Base-by-base conservation (phyloP, 1,140 invertebrate species). In the Listronotus oregonensis region DNA sequence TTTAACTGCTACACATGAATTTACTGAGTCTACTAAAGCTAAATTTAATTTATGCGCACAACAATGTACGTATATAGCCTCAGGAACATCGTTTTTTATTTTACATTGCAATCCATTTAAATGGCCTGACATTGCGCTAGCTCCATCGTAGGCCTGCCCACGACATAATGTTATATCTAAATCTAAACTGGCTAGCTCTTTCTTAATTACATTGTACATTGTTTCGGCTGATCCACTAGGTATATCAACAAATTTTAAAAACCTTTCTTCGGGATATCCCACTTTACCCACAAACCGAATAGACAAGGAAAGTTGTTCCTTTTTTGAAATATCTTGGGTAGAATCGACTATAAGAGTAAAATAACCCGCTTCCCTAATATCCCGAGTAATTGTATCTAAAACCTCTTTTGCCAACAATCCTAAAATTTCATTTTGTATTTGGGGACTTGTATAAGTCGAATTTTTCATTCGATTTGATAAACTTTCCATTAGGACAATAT, bases 41-140 rank as follows among this genome's bases (percentile, higher is more conserved):
- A 50, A n/a, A 50, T 50, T 7, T n/a, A 50, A 18, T 3, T 50
- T 50, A 50, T 50, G 31, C 12, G 47, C 47, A 50, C 47, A 50
- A n/a, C 47, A 50, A 32, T 50, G 47, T 3, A 31, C 12, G 27
- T 50, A 50, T 50, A 50, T 50, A 50, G 47, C 31, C 47, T 50
- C 47, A 50, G 18, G 47, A 3, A 50, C 47, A 50, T 6, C 12
- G 31, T 31, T 27, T 50, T 50, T 50, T 50, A 27, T 27, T 27
- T 27, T 27, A 27, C 2, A 0, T 50, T 50, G 47, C 3, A 50
- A n/a, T 5, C 10, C 47, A 32, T 50, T 50, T 11, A 50, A 50
- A n/a, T 50, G 47, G 3, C 47, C 17, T 50, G 47, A 50, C 47
- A 50, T 50, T 50, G 12, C 21, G 27, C 47, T 50, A 27, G 47